Evolutionary conservation across 2,888 invertebrate genomes (phyloP), one percentile per base, ranked within the genome.

Genomic region (Blastobasis lacticolella): DNA sequence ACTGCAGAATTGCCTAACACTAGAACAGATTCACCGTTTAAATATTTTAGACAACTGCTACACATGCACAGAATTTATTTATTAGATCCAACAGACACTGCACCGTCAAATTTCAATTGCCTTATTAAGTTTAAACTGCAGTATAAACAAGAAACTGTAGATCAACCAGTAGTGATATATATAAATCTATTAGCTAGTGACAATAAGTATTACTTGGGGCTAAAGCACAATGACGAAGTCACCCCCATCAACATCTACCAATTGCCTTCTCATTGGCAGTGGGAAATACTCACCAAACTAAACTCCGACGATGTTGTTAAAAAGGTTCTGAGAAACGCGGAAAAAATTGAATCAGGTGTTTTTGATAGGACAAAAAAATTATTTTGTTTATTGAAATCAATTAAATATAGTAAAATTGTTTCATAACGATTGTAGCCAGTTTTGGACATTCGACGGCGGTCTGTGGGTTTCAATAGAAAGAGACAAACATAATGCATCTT

Each of bases 181-280:
- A 59, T 83, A 36, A 66, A 75, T 4, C 61, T 87, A 44, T 72
- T 58, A 56, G 72, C 72, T 58, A 52, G 44, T 7, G 55, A 59
- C 3, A 74, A 73, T 54, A 54, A 45, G 2, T 83, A 81, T 63
- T 78, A 75, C 60, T 64, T 88, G 44, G 73, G 71, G 58, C 66
- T 84, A 42, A 75, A 60, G 62, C 76, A 81, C 50, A 54, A 53
- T 6, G 63, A 67, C 38, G 64, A 68, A 8, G 62, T 60, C 43
- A 58, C 64, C 5, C 57, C 64, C 5, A 62, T 86, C 38, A 67
- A 78, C 57, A 58, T 84, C 42, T 57, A 54, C 36, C 68, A 68
- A 54, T 62, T 86, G 58, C 67, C 76, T 37, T 68, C 81, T 3
- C 73, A 74, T 56, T 87, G 86, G 87, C 86, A 88, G 64, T 86